Base-by-base conservation (phyloP, 2,888 invertebrate species). In the Chelonus formosanus region DNA sequence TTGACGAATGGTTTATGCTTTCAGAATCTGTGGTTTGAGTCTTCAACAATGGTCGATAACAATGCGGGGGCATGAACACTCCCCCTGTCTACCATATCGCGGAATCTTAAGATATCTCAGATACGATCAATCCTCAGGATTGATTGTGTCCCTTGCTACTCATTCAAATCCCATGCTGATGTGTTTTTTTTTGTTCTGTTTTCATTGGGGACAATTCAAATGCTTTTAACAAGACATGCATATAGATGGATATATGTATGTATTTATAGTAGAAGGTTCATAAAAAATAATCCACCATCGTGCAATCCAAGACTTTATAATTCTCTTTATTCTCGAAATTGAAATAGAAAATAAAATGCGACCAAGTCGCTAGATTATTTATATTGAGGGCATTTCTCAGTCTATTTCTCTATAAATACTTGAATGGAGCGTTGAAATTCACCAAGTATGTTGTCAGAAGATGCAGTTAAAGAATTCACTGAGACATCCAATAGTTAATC, bases 111-210 rank as follows among this genome's bases (percentile, higher is more conserved):
- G 74, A 72, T 74, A 72, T 70, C 69, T 53, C 62, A 74, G 77
- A 77, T 77, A 77, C 72, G 74, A 77, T 78, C 78, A 74, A 76
- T 75, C 71, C 72, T 60, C 54, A 55, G 65, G 74, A 76, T 77
- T 73, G 75, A 76, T 77, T 32, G 48, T 74, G 75, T 72, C 72
- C 70, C 71, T 67, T 69, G 68, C 36, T 73, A 71, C 72, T 75
- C 72, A 77, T 77, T 76, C 76, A 74, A 76, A 75, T 71, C 72
- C 70, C 69, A 67, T 66, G 58, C 65, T 67, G 67, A 70, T 69
- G 68, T 64, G 71, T 70, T 64, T 20, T 67, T 65, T 68, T 50
- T 68, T 67, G 53, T 53, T 66, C 48, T 65, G 20, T 52, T 64
- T 34, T 60, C 54, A 64, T 67, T 65, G 63, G 65, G 71, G 70